These are phyloP conservation scores for Poeciliopsis gracilis DNA, from an alignment of 2,797 vertebrate genomes.

Conservation along the genomic window DNA sequence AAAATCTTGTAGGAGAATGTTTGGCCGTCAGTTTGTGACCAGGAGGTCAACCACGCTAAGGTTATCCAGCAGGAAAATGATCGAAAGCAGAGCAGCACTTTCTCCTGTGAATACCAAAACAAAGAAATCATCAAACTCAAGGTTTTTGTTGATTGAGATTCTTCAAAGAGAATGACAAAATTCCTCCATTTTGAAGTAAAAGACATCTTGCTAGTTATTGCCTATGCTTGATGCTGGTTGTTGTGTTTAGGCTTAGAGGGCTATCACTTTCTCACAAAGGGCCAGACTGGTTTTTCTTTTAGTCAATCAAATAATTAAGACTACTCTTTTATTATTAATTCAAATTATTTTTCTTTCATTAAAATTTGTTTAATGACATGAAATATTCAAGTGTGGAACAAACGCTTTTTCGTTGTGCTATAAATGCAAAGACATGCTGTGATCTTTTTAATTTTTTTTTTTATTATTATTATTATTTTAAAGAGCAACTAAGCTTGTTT, in stretches of 20 bases:
- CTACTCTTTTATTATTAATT: neutral
- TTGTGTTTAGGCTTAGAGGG: neutral
- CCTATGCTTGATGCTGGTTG: neutral
- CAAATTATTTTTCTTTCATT: neutral
- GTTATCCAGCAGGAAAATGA: neutral
- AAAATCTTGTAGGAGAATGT: neutral
- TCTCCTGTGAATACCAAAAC: neutral
- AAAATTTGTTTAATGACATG: neutral
- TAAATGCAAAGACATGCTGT: conserved; percentile 52
- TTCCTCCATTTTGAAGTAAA: neutral
- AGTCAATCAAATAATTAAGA: neutral
- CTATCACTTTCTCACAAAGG: neutral
- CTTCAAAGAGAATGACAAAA: neutral
- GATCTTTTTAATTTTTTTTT: conserved; percentile 42
- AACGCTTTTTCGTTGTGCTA: neutral
- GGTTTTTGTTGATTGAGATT: neutral
- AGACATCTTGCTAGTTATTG: neutral
- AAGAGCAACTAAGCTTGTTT: conserved; percentile 61
- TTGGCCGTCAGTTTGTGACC: neutral
- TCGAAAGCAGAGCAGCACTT: neutral
- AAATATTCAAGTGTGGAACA: neutral
- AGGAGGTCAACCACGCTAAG: neutral
- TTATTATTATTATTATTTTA: conserved; percentile 62
- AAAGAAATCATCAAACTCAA: neutral
- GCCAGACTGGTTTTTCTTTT: neutral